Evolutionary conservation across 2,888 invertebrate species (phyloP).

Genomic region (Parnassius mnemosyne): DNA sequence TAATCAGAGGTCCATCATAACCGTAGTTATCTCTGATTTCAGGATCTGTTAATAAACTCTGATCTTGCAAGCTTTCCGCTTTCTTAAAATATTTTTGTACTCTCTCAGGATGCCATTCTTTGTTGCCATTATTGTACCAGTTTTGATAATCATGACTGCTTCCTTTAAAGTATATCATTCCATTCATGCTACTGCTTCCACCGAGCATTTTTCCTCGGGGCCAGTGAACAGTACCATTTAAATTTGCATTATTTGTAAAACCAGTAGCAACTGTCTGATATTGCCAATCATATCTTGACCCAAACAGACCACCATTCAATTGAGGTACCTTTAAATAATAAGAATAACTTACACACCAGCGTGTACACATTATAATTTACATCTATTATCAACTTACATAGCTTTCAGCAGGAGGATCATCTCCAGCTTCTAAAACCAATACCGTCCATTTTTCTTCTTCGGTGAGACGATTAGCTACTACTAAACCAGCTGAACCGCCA

Average conservation of each 20-base stretch:
- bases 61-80: conserved; percentile 52
- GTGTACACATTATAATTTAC: no score
- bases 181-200: conserved; percentile 79
- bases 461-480: conserved; percentile 21
- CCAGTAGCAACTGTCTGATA: conserved; percentile 86
- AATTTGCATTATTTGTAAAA: conserved; percentile 86
- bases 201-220: conserved; percentile 83
- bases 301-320: conserved; percentile 33
- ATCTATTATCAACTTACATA: neutral
- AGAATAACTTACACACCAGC: neutral
- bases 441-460: neutral
- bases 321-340: conserved; percentile 42
- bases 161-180: conserved; percentile 79
- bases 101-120: conserved; percentile 76
- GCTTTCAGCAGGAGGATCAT: neutral
- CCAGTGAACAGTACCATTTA: conserved; percentile 65
- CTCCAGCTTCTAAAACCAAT: neutral
- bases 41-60: conserved; percentile 36
- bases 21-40: conserved; percentile 53
- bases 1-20: conserved; percentile 60
- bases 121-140: conserved; percentile 77
- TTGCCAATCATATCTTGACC: conserved; percentile 86
- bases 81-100: conserved; percentile 12
- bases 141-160: conserved; percentile 69
- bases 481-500: conserved; percentile 46